Base-by-base conservation (phyloP, 1,140 invertebrate genomes). In the Papilio dardanus region DNA sequence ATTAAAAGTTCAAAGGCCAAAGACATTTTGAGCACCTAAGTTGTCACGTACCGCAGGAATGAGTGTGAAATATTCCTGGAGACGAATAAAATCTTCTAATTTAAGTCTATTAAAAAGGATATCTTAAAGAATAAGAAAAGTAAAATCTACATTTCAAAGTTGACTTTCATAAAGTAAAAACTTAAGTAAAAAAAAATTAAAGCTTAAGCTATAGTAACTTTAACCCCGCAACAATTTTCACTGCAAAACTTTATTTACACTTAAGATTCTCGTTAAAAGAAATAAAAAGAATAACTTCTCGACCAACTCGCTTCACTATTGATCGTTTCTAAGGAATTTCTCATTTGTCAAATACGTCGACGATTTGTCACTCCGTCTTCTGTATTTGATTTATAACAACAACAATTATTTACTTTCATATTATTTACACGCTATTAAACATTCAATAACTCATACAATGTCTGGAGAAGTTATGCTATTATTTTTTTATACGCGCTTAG, bases 261-360 rank as follows among this genome's bases (percentile, higher is more conserved):
- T 54, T 54, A 24, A 54, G 19, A 24, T 2, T 10, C 50, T 21
- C 2, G 10, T n/a, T n/a, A 58, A 14, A 8, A 28, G 14, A 50
- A 50, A 50, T 46, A 46, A n/a, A 24, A 54, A 28, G n/a, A n/a
- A n/a, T n/a, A n/a, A 3, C 4, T 58, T 58, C 54, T 58, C 21
- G 21, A 58, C 21, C 54, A 58, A 19, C 21, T 24, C 50, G 14
- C 54, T 58, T 28, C 50, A 54, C 21, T 58, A 58, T 58, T 58
- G 54, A 58, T 58, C 24, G 54, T 7, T 28, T 28, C 54, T 58
- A 28, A 62, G 24, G 24, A 62, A 62, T 62, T 62, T 62, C 54
- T 62, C 54, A 62, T 62, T 62, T 62, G 54, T 62, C 24, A 58
- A 28, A 62, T 24, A 62, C 54, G 54, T 62, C 24, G 24, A 62